Percentiles rank a stretch among this genome's conserved stretches.
phyloP scores from a whole-genome alignment of 64 coral and sea anemone genomes.

The Trachythela sp. region DNA sequence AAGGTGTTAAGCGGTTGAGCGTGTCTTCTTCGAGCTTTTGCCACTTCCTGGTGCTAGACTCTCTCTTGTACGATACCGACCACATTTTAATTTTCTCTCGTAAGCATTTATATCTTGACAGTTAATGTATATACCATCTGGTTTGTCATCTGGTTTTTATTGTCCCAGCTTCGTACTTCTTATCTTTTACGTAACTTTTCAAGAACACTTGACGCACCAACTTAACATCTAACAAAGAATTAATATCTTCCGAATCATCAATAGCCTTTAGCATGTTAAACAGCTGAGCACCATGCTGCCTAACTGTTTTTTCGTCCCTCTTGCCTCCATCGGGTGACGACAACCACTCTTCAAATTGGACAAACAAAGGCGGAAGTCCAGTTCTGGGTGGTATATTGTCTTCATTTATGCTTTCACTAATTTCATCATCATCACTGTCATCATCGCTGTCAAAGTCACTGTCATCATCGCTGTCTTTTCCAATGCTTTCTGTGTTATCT shows the following conservation, averaged over 20 bases:
- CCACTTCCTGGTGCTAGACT: conserved; percentile 51
- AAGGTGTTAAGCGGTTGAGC: conserved; percentile 18
- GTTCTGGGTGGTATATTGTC: not conserved
- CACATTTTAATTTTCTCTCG: not conserved
- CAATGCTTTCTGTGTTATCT: not conserved
- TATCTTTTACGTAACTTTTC: conserved; percentile 4
- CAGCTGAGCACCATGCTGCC: conserved; percentile 54
- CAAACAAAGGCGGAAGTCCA: not conserved
- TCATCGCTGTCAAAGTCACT: conserved; percentile 22
- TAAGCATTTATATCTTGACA: too few species aligned
- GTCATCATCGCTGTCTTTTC: not conserved
- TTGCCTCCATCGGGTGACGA: conserved; percentile 54
- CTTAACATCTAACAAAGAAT: conserved; percentile 31
- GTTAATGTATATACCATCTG: too few species aligned
- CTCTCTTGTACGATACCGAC: conserved; percentile 54
- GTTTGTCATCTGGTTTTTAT: conserved; percentile 16
- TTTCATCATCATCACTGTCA: conserved; percentile 30
- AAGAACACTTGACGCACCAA: conserved; percentile 31
- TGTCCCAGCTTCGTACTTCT: conserved; percentile 36
- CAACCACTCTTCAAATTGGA: conserved; percentile 48
- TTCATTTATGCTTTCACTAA: not conserved
- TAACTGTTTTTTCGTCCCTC: conserved; percentile 45
- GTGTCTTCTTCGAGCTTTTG: conserved; percentile 53
- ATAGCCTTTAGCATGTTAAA: conserved; percentile 29
- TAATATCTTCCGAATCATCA: conserved; percentile 15